Base-by-base conservation (phyloP, 2,888 invertebrate genomes). In the Microchrysa polita region DNA sequence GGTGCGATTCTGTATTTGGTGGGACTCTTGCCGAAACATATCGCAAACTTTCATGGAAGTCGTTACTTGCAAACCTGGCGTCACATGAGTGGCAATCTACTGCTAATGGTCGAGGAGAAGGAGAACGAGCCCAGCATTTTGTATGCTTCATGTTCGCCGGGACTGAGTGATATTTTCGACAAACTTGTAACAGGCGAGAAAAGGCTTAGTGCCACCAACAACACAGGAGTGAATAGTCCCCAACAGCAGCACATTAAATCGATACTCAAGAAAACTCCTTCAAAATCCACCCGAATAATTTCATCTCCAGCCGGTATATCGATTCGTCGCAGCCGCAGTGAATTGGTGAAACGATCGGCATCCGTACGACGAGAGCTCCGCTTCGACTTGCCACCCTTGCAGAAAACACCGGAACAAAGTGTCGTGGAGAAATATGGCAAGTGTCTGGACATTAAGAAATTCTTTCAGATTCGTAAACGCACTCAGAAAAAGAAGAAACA, bases 131-230 rank as follows among this genome's bases (percentile, higher is more conserved):
- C 77, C 14, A 74, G 67, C 14, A 69, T 76, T 34, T 20, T 75
- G 2, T 76, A 76, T 69, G 74, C 76, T 0, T 48, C 53, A 4
- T 77, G 77, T 60, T 77, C 78, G 18, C 78, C 78, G 1, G 77
- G 77, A 5, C 52, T 78, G 5, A 76, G 76, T 59, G 76, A 77
- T 59, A 74, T 77, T 7, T 78, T 77, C 63, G 74, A 78, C 20
- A 75, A 75, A 16, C 67, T 78, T 23, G 67, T 72, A 1, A 74
- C 74, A 10, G 69, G 60, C 48, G 67, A 71, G n/a, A 4, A 22
- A 5, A 34, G 34, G 12, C 12, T 5, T 7, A 16, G 16, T 10
- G 9, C 1, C 14, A 23, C 60, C 12, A 14, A 23, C 14, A 2
- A 34, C 2, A 14, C 14, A 1, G 12, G 34, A 1, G 23, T 27